These are phyloP conservation scores for Ceryle rudis DNA, from an alignment of 2,797 vertebrate genomes.

Conservation along the genomic window DNA sequence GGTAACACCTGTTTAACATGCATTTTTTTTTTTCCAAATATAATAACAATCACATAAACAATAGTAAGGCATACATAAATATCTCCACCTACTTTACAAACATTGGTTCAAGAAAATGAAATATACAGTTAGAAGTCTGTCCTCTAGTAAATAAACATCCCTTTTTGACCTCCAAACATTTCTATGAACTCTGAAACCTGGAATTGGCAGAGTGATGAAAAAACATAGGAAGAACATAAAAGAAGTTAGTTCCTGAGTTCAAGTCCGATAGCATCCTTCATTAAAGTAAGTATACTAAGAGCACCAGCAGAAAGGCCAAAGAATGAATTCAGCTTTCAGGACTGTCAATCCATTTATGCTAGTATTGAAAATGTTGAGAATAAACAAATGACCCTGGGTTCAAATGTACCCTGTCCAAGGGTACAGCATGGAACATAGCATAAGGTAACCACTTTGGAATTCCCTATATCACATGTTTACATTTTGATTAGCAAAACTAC, in stretches of 20 bases:
- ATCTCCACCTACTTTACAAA: background rate
- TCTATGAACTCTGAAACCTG: background rate
- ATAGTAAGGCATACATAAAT: background rate
- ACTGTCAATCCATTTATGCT: background rate
- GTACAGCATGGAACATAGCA: background rate
- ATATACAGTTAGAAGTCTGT: background rate
- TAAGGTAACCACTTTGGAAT: background rate
- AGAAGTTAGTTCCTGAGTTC: background rate
- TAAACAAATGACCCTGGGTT: background rate
- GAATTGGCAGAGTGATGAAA: background rate
- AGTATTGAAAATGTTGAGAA: background rate
- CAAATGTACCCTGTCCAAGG: background rate
- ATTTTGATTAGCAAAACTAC: background rate
- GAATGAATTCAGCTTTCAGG: background rate
- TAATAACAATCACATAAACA: background rate
- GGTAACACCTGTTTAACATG: background rate
- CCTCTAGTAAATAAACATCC: background rate
- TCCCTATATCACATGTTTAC: background rate
- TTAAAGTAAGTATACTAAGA: background rate
- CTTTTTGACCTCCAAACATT: background rate
- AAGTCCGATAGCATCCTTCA: background rate
- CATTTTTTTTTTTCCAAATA: background rate
- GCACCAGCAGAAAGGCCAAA: background rate
- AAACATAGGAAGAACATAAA: background rate
- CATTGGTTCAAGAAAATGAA: background rate